Conservation (phyloP, 2,797 vertebrate species). For the Chelon auratus region DNA sequence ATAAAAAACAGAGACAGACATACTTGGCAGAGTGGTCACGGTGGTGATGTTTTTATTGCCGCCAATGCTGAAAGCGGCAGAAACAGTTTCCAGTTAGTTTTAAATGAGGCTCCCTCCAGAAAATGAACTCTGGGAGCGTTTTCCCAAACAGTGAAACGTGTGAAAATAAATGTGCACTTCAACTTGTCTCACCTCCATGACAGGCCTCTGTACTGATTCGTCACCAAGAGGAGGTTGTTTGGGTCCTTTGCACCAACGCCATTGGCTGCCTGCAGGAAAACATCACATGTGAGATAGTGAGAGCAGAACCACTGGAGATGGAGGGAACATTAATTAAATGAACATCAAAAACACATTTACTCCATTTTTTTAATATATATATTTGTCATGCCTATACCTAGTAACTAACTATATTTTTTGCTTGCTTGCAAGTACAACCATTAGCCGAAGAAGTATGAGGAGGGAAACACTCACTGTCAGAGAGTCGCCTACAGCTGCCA, state of each 20-base stretch:
- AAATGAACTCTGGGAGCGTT: neutral
- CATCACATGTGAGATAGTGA: conserved; percentile 25
- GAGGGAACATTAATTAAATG: neutral
- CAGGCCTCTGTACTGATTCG: conserved; percentile 89
- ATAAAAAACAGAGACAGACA: conserved; percentile 62
- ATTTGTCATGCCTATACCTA: too few species aligned
- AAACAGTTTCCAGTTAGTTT: conserved; percentile 20
- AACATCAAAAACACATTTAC: too few species aligned
- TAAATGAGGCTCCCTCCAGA: neutral
- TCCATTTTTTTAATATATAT: too few species aligned
- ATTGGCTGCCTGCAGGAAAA: conserved; percentile 86
- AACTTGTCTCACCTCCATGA: conserved; percentile 88
- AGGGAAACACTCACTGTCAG: conserved; percentile 86
- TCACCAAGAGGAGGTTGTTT: conserved; percentile 81
- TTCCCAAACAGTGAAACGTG: neutral
- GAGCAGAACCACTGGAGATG: neutral
- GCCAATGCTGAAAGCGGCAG: conserved; percentile 87
- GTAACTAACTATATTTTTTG: too few species aligned
- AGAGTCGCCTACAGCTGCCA: conserved; percentile 95
- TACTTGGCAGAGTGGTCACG: conserved; percentile 94
- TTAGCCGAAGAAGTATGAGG: neutral
- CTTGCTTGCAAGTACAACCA: neutral
- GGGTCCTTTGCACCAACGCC: conserved; percentile 84
- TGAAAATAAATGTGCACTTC: conserved; percentile 1
- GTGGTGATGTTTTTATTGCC: conserved; percentile 86